These are phyloP conservation scores for Oncorhynchus tshawytscha DNA, from an alignment of 2,113 vertebrate genomes.

Conservation along the genomic window DNA sequence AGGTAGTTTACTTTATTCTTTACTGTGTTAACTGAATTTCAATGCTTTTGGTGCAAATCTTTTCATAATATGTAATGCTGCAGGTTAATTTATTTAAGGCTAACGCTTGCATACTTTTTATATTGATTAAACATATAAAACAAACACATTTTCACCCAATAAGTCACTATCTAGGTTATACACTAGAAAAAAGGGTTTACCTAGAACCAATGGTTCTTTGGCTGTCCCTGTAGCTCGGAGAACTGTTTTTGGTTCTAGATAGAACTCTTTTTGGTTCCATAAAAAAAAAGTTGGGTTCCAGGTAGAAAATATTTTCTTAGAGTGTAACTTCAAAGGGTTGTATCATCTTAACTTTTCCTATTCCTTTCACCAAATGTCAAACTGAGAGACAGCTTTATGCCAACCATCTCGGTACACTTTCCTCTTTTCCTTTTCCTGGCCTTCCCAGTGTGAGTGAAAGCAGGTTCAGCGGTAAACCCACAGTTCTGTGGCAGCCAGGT, in stretches of 20 bases:
- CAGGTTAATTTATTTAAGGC: conserved; percentile 73
- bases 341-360: too few species aligned
- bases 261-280: too few species aligned
- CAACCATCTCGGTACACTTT: background rate
- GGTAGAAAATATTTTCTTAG: too few species aligned
- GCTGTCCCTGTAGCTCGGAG: too few species aligned
- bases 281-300: too few species aligned
- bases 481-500: conserved; percentile 56
- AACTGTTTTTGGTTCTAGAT: too few species aligned
- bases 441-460: conserved; percentile 10
- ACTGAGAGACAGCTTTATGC: background rate
- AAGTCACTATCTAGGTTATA: conserved; percentile 22
- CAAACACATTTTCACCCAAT: conserved; percentile 38
- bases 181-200: too few species aligned
- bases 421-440: background rate
- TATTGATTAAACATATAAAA: conserved; percentile 12
- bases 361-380: too few species aligned
- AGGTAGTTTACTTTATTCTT: conserved; percentile 32
- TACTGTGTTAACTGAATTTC: conserved; percentile 41
- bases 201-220: too few species aligned
- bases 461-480: conserved; percentile 45
- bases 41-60: conserved; percentile 15
- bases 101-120: conserved; percentile 22
- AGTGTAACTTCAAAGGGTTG: too few species aligned
- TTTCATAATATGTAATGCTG: conserved; percentile 54